A percentile compares a stretch with the other conserved stretches of the same genome.
These are phyloP conservation scores for Gallinago solitaria DNA, from an alignment of 2,797 vertebrate species.

Conservation along the genomic window DNA sequence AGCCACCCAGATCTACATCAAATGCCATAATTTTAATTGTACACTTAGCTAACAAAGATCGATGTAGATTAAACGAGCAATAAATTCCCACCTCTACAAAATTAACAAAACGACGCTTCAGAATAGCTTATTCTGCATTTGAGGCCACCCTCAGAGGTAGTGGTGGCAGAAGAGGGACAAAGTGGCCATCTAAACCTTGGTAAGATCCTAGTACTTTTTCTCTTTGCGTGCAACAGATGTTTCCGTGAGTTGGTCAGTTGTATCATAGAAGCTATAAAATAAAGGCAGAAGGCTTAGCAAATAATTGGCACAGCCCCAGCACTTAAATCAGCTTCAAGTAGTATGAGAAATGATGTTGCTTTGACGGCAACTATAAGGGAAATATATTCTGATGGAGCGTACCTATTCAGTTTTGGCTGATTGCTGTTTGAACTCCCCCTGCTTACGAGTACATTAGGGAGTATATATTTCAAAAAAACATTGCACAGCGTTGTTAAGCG, in stretches of 20 bases:
- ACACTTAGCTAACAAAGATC: constrained; percentile 20
- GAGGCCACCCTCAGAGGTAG: neutral
- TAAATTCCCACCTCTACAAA: constrained; percentile 17
- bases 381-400: constrained; percentile 50
- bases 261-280: constrained; percentile 68
- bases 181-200: neutral
- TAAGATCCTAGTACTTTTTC: constrained; percentile 45
- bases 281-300: constrained; percentile 63
- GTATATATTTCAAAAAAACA: constrained; percentile 45
- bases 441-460: constrained; percentile 54
- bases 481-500: neutral
- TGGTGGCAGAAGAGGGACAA: constrained; percentile 24
- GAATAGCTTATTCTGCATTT: neutral
- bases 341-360: constrained; percentile 70
- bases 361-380: constrained; percentile 61
- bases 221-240: constrained; percentile 68
- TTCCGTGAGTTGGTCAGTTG: constrained; percentile 68
- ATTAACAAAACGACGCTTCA: constrained; percentile 6
- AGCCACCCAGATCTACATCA: constrained; percentile 38
- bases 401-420: constrained; percentile 69
- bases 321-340: constrained; percentile 63
- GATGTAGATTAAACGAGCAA: constrained; percentile 18
- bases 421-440: constrained; percentile 71
- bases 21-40: constrained; percentile 50
- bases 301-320: constrained; percentile 69